Base-by-base conservation (phyloP, 2,113 vertebrate genomes). In the Apteryx owenii region DNA sequence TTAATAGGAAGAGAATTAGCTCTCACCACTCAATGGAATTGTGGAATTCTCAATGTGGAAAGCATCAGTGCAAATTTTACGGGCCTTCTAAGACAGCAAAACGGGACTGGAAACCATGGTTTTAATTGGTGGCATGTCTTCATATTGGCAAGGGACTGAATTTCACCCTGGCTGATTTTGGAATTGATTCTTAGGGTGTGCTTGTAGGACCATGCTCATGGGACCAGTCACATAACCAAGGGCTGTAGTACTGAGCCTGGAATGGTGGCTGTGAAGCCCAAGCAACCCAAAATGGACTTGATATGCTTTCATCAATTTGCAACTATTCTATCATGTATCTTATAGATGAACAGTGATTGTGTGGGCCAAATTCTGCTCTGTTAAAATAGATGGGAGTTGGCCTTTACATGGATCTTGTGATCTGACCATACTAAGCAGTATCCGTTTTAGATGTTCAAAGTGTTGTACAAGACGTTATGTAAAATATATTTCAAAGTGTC, bases 131-230 rank as follows among this genome's bases (percentile, higher is more conserved):
- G 48, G 51, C 64, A 10, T 8, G 22, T 20, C 44, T 21, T 5
- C 51, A 7, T 9, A 1, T 2, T 38, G 44, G 44, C 18, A 50
- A 78, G 31, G 44, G 31, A n/a, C 42, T 26, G 28, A 53, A 11
- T 25, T 26, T 86, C 64, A 8, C 23, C 56, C 9, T 3, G 9
- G 17, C 48, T 22, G 9, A 13, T 23, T 40, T 4, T 11, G 31
- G 58, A 50, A 58, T 1, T 15, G 46, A 25, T 21, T 3, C 44
- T 1, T 19, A 5, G 53, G 7, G 28, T 13, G 14, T 23, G 31
- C 68, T 21, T 1, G 3, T 8, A 12, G 25, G 36, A 10, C 25
- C 14, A 6, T 18, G 0, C 42, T 53, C 2, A 3, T 12, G 28
- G 64, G 42, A 36, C 23, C 5, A 1, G 65, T 44, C 15, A 5